Percentiles rank a stretch among this genome's conserved stretches.
These are phyloP conservation scores for Bombus difficillimus DNA, from an alignment of 1,140 invertebrate species.

Conservation along the genomic window DNA sequence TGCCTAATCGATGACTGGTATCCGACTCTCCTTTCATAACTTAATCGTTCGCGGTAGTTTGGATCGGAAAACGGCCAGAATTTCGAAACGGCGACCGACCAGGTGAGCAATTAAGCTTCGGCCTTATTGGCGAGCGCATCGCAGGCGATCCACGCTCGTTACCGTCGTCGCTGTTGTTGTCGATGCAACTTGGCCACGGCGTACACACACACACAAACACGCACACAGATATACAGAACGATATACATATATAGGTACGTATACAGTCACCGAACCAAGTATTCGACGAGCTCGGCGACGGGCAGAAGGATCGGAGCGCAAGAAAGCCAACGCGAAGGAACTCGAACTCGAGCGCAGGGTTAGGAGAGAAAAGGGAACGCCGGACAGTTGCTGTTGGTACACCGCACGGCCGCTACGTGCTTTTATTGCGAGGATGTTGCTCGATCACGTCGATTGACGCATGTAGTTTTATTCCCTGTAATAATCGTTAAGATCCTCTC, in stretches of 20 bases:
- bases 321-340: slow-evolving; percentile 67
- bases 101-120: slow-evolving; percentile 24
- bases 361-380: slow-evolving; percentile 75
- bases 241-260: background rate
- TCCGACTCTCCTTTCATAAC: background rate
- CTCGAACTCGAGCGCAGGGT: slow-evolving; percentile 66
- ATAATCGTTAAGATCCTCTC: slow-evolving; percentile 50
- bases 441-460: slow-evolving; percentile 63
- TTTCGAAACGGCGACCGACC: background rate
- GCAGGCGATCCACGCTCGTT: slow-evolving; percentile 51
- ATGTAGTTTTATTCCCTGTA: slow-evolving; percentile 42
- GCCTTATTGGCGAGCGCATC: slow-evolving; percentile 24
- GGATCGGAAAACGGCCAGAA: background rate
- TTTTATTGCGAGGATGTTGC: slow-evolving; percentile 72
- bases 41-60: background rate
- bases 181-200: slow-evolving; percentile 27
- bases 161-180: slow-evolving; percentile 53
- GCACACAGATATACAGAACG: background rate
- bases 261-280: background rate
- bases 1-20: background rate
- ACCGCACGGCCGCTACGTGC: slow-evolving; percentile 75
- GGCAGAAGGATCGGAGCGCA: slow-evolving; percentile 65
- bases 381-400: slow-evolving; percentile 75
- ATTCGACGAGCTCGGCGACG: slow-evolving; percentile 53
- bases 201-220: background rate